phyloP scores from a whole-genome alignment of 2,113 vertebrate genomes.

The Nasalis larvatus region DNA sequence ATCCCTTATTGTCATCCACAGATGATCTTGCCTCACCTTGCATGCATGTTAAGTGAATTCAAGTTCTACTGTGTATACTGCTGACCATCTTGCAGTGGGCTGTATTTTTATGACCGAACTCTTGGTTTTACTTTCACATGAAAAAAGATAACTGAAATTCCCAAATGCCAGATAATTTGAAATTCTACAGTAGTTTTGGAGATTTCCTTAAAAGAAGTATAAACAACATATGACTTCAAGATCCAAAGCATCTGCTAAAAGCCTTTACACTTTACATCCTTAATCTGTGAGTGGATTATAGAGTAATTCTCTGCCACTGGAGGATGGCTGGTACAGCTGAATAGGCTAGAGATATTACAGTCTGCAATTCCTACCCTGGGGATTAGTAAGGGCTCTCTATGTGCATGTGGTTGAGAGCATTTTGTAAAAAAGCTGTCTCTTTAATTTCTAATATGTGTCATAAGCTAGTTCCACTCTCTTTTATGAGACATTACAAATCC shows the following conservation, averaged over 20 bases:
- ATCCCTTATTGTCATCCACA: background rate
- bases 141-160: background rate
- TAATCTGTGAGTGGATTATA: slow-evolving; percentile 34
- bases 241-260: slow-evolving; percentile 57
- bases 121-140: slow-evolving; percentile 13
- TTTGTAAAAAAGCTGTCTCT: background rate
- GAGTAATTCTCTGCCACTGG: slow-evolving; percentile 25
- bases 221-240: slow-evolving; percentile 21
- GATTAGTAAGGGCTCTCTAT: background rate
- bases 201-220: slow-evolving; percentile 46
- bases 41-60: background rate
- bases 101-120: slow-evolving; percentile 13
- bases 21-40: background rate
- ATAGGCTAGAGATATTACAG: background rate
- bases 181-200: background rate
- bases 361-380: background rate
- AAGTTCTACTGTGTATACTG: background rate
- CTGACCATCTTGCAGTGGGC: background rate
- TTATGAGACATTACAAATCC: slow-evolving; percentile 4
- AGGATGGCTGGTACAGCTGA: background rate
- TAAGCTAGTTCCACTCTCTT: background rate
- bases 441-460: background rate
- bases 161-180: slow-evolving; percentile 46
- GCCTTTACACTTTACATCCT: slow-evolving; percentile 41
- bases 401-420: background rate